phyloP scores from a whole-genome alignment of 2,888 invertebrate species.

The Diaprepes abbreviatus region DNA sequence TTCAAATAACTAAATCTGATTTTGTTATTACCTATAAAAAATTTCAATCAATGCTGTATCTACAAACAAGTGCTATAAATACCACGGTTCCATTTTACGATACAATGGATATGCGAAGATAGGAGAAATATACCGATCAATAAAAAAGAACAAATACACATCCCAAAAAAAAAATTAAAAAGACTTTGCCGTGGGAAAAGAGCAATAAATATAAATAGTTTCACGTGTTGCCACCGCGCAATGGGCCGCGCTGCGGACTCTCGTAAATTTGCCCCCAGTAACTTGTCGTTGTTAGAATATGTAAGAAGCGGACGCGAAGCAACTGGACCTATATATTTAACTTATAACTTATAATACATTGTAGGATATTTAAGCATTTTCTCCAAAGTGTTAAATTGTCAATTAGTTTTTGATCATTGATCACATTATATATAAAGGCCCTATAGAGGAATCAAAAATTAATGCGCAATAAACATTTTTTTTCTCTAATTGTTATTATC shows the following conservation, averaged over 20 bases:
- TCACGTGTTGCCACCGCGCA: conserved; percentile 47
- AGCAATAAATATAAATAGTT: conserved; percentile 47
- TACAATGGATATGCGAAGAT: conserved; percentile 24
- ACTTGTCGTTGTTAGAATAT: conserved; percentile 41
- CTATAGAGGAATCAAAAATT: too few species aligned
- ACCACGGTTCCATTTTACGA: conserved; percentile 7
- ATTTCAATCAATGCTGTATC: too few species aligned
- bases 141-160: conserved; percentile 17
- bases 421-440: too few species aligned
- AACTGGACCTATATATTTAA: conserved; percentile 19
- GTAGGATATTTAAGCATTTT: too few species aligned
- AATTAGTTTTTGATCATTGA: too few species aligned
- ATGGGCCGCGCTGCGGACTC: conserved; percentile 43
- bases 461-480: too few species aligned
- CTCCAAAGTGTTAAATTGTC: too few species aligned
- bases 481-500: too few species aligned
- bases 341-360: too few species aligned
- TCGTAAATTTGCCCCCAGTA: conserved; percentile 42
- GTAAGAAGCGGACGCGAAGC: conserved; percentile 13
- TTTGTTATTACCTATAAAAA: too few species aligned
- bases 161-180: conserved; percentile 27
- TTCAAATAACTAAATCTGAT: too few species aligned
- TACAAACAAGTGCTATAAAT: too few species aligned
- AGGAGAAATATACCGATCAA: conserved; percentile 25
- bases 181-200: conserved; percentile 36